Evolutionary conservation across 53 echinoderm and acorn worm genomes (phyloP).

Genomic region (Holothuria leucospilota): DNA sequence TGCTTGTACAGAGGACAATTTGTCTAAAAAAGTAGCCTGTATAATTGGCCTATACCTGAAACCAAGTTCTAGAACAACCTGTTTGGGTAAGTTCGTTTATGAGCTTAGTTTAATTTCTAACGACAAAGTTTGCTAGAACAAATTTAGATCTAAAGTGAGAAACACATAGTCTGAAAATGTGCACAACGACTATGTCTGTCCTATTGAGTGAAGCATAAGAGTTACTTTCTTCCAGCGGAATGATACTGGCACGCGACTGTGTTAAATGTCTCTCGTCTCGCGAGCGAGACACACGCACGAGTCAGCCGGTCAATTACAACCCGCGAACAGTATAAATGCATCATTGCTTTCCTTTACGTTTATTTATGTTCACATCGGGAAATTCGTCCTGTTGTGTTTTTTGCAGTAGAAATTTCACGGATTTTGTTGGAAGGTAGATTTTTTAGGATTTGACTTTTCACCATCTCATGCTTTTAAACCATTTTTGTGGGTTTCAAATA

Average conservation of each 20-base stretch:
- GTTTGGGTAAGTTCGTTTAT: no score
- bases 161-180: no score
- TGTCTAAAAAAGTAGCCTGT: no score
- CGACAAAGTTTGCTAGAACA: no score
- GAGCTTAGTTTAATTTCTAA: no score
- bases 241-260: conserved; percentile 32
- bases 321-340: conserved; percentile 56
- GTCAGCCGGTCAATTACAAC: conserved; percentile 29
- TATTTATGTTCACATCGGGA: conserved; percentile 61
- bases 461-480: conserved; percentile 47
- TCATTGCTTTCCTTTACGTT: conserved; percentile 59
- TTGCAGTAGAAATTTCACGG: conserved; percentile 62
- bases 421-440: conserved; percentile 57
- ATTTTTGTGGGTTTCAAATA: conserved; percentile 51
- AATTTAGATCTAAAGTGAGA: no score
- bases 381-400: conserved; percentile 61
- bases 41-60: no score
- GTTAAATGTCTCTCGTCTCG: not conserved
- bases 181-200: no score
- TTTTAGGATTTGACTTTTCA: conserved; percentile 58
- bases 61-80: no score
- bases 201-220: no score
- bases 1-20: no score
- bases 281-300: conserved; percentile 20
- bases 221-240: conserved; percentile 14